Base-by-base conservation (phyloP, 92 coral and sea anemone genomes). In the Porites rus region DNA sequence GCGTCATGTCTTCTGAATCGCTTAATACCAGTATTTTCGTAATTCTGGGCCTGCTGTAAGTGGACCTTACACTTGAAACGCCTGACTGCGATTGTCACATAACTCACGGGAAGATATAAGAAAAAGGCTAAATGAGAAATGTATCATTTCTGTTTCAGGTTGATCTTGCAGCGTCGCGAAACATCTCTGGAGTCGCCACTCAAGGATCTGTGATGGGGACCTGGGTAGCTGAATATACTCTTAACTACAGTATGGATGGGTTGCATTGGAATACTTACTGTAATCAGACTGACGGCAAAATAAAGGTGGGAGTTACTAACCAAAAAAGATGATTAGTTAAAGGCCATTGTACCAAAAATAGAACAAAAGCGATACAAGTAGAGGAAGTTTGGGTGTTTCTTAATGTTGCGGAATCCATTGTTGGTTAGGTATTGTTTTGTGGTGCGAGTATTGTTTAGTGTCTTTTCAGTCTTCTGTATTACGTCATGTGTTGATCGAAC, bases 231-330 rank as follows among this genome's bases (percentile, higher is more conserved):
- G 85, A 88, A 43, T 97, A 93, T 80, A 86, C 69, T 56, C 87
- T 97, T 77, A 93, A 95, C 81, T 90, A 97, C 92, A 97, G 99
- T 77, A 77, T 73, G 65, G 99, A 97, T 84, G 87, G 87, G 24
- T 17, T 46, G 14, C 74, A 14, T 18, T 83, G 87, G 87, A 8
- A 73, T 64, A 74, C 74, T 4, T 83, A 83, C 87, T 12, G 80
- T 14, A 73, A 83, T 62, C 22, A 46, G 1, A 60, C 53, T 62
- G 80, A 50, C 17, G 18, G 54, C 71, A 65, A 17, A 74, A 6
- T 60, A 61, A 24, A 61, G 87, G 87, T 83, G 63, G 65, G 63
- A 19, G 51, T 21, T 7, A 51, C 21, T 20, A 46, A 2, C 12
- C 79, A 51, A 52, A 50, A 28, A 4, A 16, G 17, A 46, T 16